Percentiles rank a stretch among this genome's conserved stretches.
These are phyloP conservation scores for Synergus japonicus DNA, from an alignment of 2,888 invertebrate genomes.

Conservation along the genomic window DNA sequence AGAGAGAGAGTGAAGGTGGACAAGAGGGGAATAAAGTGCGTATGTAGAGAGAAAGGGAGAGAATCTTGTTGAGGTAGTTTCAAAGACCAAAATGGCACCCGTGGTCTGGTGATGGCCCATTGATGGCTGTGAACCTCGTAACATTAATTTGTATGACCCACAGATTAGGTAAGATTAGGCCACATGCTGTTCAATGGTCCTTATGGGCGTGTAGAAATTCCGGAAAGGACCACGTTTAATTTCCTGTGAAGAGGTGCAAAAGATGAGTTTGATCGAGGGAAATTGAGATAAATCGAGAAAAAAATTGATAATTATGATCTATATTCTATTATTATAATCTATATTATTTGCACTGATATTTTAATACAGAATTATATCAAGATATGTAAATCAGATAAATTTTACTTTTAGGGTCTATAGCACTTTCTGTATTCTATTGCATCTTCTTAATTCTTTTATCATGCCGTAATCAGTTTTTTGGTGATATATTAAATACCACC, in stretches of 20 bases:
- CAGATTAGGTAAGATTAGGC: slow-evolving; percentile 65
- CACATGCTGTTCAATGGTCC: slow-evolving; percentile 49
- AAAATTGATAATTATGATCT: too few relatives aligned
- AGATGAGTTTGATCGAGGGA: not conserved
- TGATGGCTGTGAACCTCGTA: slow-evolving; percentile 64
- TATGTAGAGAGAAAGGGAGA: slow-evolving; percentile 46
- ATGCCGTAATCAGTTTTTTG: slow-evolving; percentile 68
- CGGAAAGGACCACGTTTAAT: slow-evolving; percentile 3
- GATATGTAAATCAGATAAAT: too few relatives aligned
- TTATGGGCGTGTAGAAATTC: slow-evolving; percentile 24
- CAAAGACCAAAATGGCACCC: slow-evolving; percentile 65
- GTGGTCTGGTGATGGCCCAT: slow-evolving; percentile 60
- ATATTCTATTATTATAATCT: too few relatives aligned
- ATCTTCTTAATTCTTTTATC: slow-evolving; percentile 78
- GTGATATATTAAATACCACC: too few relatives aligned
- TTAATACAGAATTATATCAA: too few relatives aligned
- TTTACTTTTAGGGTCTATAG: slow-evolving; percentile 80
- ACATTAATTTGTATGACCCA: slow-evolving; percentile 62
- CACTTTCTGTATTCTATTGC: slow-evolving; percentile 68
- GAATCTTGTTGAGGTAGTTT: slow-evolving; percentile 62
- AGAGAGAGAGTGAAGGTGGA: not conserved
- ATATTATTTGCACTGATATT: too few relatives aligned
- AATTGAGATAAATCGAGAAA: not conserved
- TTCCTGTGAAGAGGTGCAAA: not conserved
- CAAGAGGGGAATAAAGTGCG: slow-evolving; percentile 25